These are phyloP conservation scores for Chloroceryle aenea DNA, from an alignment of 2,113 vertebrate genomes.

Conservation along the genomic window DNA sequence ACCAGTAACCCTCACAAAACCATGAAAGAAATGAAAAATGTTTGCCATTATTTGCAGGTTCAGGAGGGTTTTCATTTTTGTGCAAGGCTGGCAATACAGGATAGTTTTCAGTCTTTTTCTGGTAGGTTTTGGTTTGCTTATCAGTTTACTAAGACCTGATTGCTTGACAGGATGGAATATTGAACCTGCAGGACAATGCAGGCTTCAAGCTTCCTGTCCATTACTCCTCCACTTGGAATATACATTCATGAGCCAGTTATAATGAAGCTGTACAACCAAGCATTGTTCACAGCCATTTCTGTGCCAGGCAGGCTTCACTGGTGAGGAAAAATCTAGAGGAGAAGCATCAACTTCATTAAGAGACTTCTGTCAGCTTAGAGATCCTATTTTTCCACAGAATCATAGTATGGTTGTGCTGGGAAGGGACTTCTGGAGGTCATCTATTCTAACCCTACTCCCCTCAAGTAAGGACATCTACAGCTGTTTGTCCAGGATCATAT, in stretches of 20 bases:
- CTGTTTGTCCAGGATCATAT: background rate
- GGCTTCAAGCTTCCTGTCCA: background rate
- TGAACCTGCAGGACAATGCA: background rate
- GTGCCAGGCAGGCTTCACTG: fast-evolving
- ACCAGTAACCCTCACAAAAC: background rate
- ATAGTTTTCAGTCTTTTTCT: background rate
- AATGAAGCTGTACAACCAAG: background rate
- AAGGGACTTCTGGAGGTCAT: background rate
- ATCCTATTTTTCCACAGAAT: background rate
- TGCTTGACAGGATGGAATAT: background rate
- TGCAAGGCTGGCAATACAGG: background rate
- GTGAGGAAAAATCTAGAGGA: fast-evolving
- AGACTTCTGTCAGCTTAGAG: background rate
- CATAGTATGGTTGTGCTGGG: background rate
- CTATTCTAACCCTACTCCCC: background rate
- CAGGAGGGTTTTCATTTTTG: background rate
- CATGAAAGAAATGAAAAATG: background rate
- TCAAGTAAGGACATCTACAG: background rate
- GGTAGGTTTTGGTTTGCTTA: background rate
- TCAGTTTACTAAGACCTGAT: background rate
- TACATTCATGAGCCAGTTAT: background rate
- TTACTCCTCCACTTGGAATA: background rate
- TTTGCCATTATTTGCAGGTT: background rate
- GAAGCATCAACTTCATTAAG: background rate
- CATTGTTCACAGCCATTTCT: background rate